phyloP scores from a whole-genome alignment of 2,888 invertebrate species.

The Pseudolycoriella hygida region DNA sequence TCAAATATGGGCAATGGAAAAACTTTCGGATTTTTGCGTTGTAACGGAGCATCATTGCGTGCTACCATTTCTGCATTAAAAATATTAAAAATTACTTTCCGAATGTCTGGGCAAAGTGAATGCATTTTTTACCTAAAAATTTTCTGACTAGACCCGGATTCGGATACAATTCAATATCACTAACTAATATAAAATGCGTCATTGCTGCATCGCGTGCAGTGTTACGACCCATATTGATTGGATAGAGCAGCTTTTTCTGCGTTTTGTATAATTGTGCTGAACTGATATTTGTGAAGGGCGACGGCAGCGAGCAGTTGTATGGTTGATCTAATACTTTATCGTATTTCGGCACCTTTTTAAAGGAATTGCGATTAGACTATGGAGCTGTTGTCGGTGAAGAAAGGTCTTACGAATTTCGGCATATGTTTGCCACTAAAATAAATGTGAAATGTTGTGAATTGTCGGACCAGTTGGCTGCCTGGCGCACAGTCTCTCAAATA shows the following conservation, averaged over 20 bases:
- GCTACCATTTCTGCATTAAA: conserved; percentile 79
- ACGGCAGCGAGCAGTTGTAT: conserved; percentile 51
- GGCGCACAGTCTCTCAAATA: conserved; percentile 62
- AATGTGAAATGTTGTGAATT: conserved; percentile 73
- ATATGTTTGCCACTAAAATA: conserved; percentile 78
- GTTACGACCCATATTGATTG: conserved; percentile 79
- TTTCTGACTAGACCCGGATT: conserved; percentile 61
- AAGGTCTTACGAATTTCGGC: conserved; percentile 40
- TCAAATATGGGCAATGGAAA: conserved; percentile 83
- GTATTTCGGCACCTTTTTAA: conserved; percentile 43
- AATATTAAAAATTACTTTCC: too few relatives aligned
- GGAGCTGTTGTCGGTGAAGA: not conserved
- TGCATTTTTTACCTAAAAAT: too few relatives aligned
- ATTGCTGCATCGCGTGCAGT: conserved; percentile 69
- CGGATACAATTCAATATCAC: conserved; percentile 83
- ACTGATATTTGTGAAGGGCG: conserved; percentile 51
- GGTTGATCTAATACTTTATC: conserved; percentile 39
- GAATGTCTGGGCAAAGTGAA: too few relatives aligned
- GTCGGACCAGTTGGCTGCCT: conserved; percentile 45
- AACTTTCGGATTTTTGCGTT: conserved; percentile 45
- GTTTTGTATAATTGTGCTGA: conserved; percentile 55
- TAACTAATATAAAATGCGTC: conserved; percentile 68
- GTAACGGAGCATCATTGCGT: conserved; percentile 46
- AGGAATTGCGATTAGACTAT: conserved; percentile 15
- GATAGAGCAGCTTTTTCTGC: conserved; percentile 66